Evolutionary conservation across 2,113 vertebrate genomes (phyloP).

Genomic region (Esox niger): DNA sequence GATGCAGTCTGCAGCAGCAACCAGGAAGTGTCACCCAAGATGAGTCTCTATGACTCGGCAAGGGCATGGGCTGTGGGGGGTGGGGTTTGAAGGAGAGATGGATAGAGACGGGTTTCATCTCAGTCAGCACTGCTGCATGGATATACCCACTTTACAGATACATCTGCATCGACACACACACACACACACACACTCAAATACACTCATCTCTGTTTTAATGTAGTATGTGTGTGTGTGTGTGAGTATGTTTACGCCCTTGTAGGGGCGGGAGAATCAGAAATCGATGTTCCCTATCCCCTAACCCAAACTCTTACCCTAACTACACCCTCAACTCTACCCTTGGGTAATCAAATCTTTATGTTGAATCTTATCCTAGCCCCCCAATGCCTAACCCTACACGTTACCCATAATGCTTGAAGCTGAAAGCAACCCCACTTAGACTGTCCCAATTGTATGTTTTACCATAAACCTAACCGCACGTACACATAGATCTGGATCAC

Average conservation of each 20-base stretch:
- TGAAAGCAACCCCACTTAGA: too few relatives aligned
- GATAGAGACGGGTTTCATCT: slow-evolving; percentile 1
- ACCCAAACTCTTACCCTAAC: neutral
- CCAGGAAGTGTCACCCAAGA: slow-evolving; percentile 56
- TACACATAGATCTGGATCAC: too few relatives aligned
- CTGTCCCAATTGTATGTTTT: too few relatives aligned
- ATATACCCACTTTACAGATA: slow-evolving; percentile 2
- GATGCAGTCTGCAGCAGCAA: slow-evolving; percentile 34
- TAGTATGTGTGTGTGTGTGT: too few relatives aligned
- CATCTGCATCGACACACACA: slow-evolving; percentile 5
- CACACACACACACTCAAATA: too few relatives aligned
- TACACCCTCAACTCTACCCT: neutral
- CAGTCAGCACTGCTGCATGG: slow-evolving; percentile 43
- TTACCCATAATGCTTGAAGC: too few relatives aligned
- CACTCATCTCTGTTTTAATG: too few relatives aligned
- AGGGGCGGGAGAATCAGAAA: too few relatives aligned
- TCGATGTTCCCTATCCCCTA: neutral
- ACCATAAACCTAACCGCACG: too few relatives aligned
- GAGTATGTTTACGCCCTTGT: too few relatives aligned
- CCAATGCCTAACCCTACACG: too few relatives aligned
- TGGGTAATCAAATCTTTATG: neutral
- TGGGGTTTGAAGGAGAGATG: neutral
- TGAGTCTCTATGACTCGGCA: slow-evolving; percentile 66
- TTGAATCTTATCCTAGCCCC: too few relatives aligned
- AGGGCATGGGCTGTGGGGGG: slow-evolving; percentile 29